Evolutionary conservation across 2,888 invertebrate genomes (phyloP), one percentile per base, ranked within the genome.

Genomic region (Plagodis dolabraria): DNA sequence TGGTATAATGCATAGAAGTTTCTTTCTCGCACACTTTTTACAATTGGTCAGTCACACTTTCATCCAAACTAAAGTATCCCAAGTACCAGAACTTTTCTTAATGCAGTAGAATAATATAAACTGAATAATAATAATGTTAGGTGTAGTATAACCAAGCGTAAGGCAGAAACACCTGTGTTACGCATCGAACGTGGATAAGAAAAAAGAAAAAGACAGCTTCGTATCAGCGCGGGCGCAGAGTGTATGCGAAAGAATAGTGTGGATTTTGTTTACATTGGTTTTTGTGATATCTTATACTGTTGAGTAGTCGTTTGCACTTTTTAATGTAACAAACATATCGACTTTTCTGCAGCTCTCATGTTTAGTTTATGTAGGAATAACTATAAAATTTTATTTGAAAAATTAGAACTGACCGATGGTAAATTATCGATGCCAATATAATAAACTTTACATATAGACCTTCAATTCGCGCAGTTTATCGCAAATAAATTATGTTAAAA

Each of bases 151-250:
- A 77, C 79, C 81, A 80, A 75, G 75, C 77, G 79, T 78, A 75
- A 79, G 75, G 74, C 75, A 75, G 56, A 76, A 79, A 86, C 91
- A 91, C 91, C 92, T 91, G 92, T 90, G 87, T 90, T 91, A 92
- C 91, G 89, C 91, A 79, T 77, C 80, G 79, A 81, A 64, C 68
- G 74, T 74, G 76, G 74, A 80, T 74, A 79, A 79, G 85, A 83
- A 83, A 83, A 80, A 75, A 66, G 36, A 60, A 74, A 69, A 70
- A 58, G 72, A 59, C 64, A 57, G 64, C 71, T 55, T 68, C 63
- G 75, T 82, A 80, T 82, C 71, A 69, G 59, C 47, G 53, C 44
- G 36, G 58, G 60, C 56, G 70, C 67, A 69, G 67, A 47, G 55
- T 56, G 76, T 75, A 74, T 65, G 60, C 50, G 78, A 72, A 10